Conservation (phyloP, 2,797 vertebrate species). For the Geotrypetes seraphini region DNA sequence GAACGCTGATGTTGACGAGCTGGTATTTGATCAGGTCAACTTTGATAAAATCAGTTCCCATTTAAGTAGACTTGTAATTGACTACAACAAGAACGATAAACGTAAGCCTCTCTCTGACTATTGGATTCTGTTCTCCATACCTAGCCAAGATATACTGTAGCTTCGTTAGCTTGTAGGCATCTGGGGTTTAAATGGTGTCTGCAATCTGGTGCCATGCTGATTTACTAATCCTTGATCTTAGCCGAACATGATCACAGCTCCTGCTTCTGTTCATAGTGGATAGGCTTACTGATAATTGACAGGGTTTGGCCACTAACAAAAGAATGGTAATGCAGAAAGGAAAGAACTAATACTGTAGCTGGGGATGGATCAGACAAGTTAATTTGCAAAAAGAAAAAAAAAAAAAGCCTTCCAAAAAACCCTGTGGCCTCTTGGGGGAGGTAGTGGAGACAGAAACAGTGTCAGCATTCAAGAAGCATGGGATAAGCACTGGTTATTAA, state of each 20-base stretch:
- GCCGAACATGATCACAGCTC: slow-evolving; percentile 66
- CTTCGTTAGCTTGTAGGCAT: slow-evolving; percentile 55
- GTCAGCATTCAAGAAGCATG: no score
- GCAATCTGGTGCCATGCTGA: slow-evolving; percentile 61
- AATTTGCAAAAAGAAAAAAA: slow-evolving; percentile 3
- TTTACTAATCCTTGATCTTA: slow-evolving; percentile 62
- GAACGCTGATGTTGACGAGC: slow-evolving; percentile 15
- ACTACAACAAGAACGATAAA: slow-evolving; percentile 33
- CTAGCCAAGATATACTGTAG: slow-evolving; percentile 39
- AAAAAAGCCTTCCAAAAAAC: slow-evolving; percentile 8
- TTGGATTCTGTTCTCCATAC: slow-evolving; percentile 33
- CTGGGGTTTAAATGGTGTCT: slow-evolving; percentile 58
- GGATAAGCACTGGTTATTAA: no score
- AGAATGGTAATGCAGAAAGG: slow-evolving; percentile 41
- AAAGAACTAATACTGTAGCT: slow-evolving; percentile 35
- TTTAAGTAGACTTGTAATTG: slow-evolving; percentile 40
- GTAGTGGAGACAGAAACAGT: no score
- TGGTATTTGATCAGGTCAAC: slow-evolving; percentile 22
- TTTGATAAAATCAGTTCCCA: slow-evolving; percentile 35
- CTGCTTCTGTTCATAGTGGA: slow-evolving; percentile 58
- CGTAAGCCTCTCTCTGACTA: slow-evolving; percentile 30
- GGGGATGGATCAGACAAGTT: slow-evolving; percentile 23
- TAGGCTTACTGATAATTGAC: slow-evolving; percentile 77
- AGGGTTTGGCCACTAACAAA: slow-evolving; percentile 56
- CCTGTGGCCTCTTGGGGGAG: no score